Base-by-base conservation (phyloP, 2,888 invertebrate genomes). In the Sylvicola cinctus region DNA sequence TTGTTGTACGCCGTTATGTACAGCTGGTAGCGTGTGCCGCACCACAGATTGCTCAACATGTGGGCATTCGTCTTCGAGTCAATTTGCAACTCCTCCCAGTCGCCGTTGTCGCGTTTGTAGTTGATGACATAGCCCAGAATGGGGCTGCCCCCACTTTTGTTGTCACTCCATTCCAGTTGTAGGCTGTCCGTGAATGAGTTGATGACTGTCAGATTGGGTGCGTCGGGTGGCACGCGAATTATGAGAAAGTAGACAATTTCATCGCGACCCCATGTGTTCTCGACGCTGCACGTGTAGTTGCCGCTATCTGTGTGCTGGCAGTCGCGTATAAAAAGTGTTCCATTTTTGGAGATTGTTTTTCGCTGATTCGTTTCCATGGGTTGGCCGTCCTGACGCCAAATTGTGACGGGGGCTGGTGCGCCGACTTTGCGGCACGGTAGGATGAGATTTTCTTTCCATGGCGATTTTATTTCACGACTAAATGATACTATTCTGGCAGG, bases 1-100 rank as follows among this genome's bases (percentile, higher is more conserved):
- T 81, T 72, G 57, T 87, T 84, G 52, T 78, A 81, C n/a, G 85
- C 84, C 2, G 84, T 84, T 40, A 88, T 77, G 54, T 84, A 87
- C 38, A 87, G 65, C 48, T 84, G 80, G 55, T 88, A 88, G 20
- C 77, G 68, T 0, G 83, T 84, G 4, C 87, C 87, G 48, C 87
- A 87, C 76, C 81, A 81, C 29, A 88, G 60, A 54, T 81, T 80
- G 29, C 77, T 73, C 26, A 87, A 54, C 40, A 81, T 68, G 50
- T 83, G 79, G 37, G 79, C 75, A 39, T 76, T 76, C 5, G 75
- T 74, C 39, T 79, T 74, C 6, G 83, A 75, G 42, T 81, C 77
- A 35, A 87, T 77, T 53, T 84, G 84, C 38, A 84, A 60, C 53
- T 87, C 87, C 52, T 87, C 84, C 87, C 87, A 87, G 49, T 87